These are phyloP conservation scores for Collichthys lucidus DNA, from an alignment of 2,113 vertebrate genomes.

Conservation along the genomic window DNA sequence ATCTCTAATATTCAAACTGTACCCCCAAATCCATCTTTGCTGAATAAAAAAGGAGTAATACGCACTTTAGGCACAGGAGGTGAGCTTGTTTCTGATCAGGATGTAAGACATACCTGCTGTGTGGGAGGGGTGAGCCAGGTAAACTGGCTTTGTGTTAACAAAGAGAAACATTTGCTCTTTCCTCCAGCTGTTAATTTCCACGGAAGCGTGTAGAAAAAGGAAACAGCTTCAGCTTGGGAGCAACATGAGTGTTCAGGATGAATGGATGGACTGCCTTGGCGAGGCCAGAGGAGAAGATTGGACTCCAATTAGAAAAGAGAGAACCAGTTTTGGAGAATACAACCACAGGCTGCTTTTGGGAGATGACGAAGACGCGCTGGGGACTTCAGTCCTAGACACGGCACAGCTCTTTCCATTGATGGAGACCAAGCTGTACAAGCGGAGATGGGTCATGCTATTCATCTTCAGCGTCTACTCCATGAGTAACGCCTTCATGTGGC, in stretches of 20 bases:
- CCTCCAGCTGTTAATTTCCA: slow-evolving; percentile 36
- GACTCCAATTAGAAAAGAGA: background rate
- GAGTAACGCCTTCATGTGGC: slow-evolving; percentile 94
- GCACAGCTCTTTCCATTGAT: slow-evolving; percentile 50
- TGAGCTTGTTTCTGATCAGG: background rate
- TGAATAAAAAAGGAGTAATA: slow-evolving; percentile 9
- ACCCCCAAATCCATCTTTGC: slow-evolving; percentile 13
- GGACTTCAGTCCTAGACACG: slow-evolving; percentile 9
- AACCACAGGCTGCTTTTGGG: background rate
- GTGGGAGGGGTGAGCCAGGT: slow-evolving; percentile 28
- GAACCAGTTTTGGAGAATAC: slow-evolving; percentile 20
- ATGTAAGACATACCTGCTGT: slow-evolving; percentile 28
- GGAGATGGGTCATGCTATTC: slow-evolving; percentile 89
- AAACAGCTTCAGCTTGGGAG: background rate
- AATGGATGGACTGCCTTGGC: slow-evolving; percentile 15
- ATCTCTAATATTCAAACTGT: slow-evolving; percentile 42
- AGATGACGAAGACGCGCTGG: slow-evolving; percentile 21
- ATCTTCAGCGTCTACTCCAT: slow-evolving; percentile 89
- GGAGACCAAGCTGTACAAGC: slow-evolving; percentile 82
- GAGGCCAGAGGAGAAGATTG: background rate
- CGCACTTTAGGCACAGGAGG: slow-evolving; percentile 15
- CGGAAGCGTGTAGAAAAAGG: slow-evolving; percentile 5
- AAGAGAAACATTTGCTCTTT: slow-evolving; percentile 54
- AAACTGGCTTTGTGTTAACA: slow-evolving; percentile 1
- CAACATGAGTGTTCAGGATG: slow-evolving; percentile 50